Base-by-base conservation (phyloP, 2,797 vertebrate species). In the Sylvilagus floridanus region DNA sequence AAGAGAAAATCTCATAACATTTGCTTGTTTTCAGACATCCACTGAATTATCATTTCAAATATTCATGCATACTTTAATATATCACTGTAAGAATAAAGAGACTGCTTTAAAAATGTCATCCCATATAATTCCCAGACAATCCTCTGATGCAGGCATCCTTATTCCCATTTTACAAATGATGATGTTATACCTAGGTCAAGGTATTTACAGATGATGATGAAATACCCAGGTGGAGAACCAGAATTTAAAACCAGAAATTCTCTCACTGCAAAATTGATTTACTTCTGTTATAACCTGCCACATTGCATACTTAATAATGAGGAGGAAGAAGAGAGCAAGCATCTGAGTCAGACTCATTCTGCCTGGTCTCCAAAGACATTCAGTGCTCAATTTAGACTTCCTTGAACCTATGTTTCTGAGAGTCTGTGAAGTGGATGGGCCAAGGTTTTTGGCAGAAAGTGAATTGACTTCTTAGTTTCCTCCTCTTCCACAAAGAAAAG, bases 61-160 rank as follows among this genome's bases (percentile, higher is more conserved):
- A 4, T 62, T 42, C 42, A 35, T 68, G n/a, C 35, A 47, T 54
- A 84, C 28, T 22, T 68, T 72, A 77, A 19, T 69, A 85, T 57
- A 30, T 37, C 63, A 66, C 63, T 68, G 37, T 77, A 35, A 90
- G 82, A 94, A 68, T 72, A 71, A 86, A 94, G 47, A 35, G 82
- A 86, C 90, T 62, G 32, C 5, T 37, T 90, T 28, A 32, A 2
- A 72, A 54, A 47, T 50, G 8, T 42, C 42, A 57, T 57, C 21
- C 50, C 21, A n/a, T 37, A 4, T 32, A 26, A 37, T 69, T n/a
- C 37, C 88, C 24, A 71, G 63, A 52, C 42, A 94, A 35, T 63
- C 68, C 21, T 71, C 14, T 77, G 12, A 52, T 21, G 4, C n/a
- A 79, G 19, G 6, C 69, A 26, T 77, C 62, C 30, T 73, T 32